Conservation (phyloP, 2,888 invertebrate species). For the Charanyca ferruginea region DNA sequence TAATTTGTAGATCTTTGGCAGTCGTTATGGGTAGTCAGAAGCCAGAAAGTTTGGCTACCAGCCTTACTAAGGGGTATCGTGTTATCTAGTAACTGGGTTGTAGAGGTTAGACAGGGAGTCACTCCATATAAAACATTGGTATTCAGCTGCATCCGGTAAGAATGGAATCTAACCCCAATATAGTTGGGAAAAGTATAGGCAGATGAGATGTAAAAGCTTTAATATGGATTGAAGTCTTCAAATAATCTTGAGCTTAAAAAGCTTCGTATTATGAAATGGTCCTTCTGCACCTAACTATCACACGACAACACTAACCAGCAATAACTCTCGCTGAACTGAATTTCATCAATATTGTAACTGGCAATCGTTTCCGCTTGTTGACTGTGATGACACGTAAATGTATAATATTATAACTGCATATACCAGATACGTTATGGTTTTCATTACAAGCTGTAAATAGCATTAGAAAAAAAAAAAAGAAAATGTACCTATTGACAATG, state of each 20-base stretch:
- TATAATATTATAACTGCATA: slow-evolving; percentile 50
- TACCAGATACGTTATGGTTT: slow-evolving; percentile 31
- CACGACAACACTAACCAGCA: slow-evolving; percentile 25
- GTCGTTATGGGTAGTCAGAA: no score
- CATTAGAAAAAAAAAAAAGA: slow-evolving; percentile 22
- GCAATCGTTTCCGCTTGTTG: slow-evolving; percentile 64
- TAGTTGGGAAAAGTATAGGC: no score
- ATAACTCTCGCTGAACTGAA: slow-evolving; percentile 63
- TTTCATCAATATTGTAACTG: slow-evolving; percentile 62
- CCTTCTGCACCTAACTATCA: slow-evolving; percentile 18
- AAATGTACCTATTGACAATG: not conserved
- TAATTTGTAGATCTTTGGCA: no score
- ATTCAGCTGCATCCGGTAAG: no score
- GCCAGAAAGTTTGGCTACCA: no score
- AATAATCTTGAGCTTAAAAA: not conserved
- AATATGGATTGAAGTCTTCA: no score
- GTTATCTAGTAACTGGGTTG: no score
- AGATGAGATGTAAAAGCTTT: no score
- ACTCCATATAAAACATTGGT: no score
- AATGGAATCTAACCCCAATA: no score
- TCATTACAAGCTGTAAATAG: not conserved
- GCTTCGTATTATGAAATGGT: not conserved
- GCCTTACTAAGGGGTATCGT: no score
- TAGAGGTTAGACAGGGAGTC: no score
- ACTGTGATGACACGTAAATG: slow-evolving; percentile 25